A percentile compares a stretch with the other conserved stretches of the same genome.
phyloP scores from a whole-genome alignment of 2,888 invertebrate species.

The Cheilosia vulpina region DNA sequence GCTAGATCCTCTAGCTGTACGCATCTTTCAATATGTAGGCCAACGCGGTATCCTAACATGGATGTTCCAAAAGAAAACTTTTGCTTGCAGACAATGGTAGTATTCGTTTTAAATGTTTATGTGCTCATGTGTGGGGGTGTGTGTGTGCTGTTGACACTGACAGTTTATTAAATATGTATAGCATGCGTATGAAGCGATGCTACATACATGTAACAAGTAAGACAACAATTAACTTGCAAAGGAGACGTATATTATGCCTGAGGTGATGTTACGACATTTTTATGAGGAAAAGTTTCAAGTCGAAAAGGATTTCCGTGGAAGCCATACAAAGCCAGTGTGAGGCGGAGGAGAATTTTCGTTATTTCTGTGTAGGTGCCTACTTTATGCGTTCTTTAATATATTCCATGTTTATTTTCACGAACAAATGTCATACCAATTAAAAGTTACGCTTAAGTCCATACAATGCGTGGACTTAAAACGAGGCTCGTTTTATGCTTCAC shows the following conservation, averaged over 20 bases:
- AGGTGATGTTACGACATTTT: constrained; percentile 70
- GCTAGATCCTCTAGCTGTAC: neutral
- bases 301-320: constrained; percentile 41
- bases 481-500: neutral
- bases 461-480: neutral
- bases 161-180: neutral
- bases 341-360: neutral
- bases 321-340: neutral
- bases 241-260: constrained; percentile 47
- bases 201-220: constrained; percentile 49
- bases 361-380: constrained; percentile 3
- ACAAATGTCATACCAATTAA: constrained; percentile 11
- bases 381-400: constrained; percentile 3
- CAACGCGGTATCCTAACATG: constrained; percentile 12
- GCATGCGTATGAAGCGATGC: constrained; percentile 2
- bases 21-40: constrained; percentile 35
- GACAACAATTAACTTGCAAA: constrained; percentile 62
- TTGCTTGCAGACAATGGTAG: constrained; percentile 23
- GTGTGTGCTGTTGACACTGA: neutral
- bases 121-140: neutral
- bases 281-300: constrained; percentile 65
- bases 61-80: constrained; percentile 21
- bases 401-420: constrained; percentile 6
- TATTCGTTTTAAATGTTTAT: constrained; percentile 3
- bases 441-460: constrained; percentile 1